phyloP scores from a whole-genome alignment of 2,113 vertebrate genomes.

The Ptilorrhoa leucosticta region DNA sequence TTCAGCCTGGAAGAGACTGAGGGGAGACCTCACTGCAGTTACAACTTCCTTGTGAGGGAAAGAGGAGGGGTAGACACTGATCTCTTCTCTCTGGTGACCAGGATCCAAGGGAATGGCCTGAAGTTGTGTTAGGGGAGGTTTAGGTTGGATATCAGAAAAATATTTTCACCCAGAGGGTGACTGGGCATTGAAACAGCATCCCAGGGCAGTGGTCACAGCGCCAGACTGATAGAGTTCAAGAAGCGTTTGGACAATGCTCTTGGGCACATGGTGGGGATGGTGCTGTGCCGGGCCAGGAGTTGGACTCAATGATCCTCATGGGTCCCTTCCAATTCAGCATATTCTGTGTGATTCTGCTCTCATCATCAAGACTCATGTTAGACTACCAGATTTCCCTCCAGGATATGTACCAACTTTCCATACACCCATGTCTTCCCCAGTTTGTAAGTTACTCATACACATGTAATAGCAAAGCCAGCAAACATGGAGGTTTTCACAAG shows the following conservation, averaged over 20 bases:
- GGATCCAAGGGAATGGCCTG: background rate
- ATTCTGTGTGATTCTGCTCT: background rate
- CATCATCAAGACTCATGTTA: background rate
- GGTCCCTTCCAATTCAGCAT: background rate
- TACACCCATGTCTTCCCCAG: background rate
- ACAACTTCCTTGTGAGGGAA: background rate
- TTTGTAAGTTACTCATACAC: background rate
- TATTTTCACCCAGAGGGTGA: accelerated
- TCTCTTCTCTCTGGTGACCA: background rate
- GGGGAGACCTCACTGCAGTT: background rate
- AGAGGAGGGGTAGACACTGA: background rate
- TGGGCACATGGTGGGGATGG: background rate
- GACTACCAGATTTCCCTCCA: background rate
- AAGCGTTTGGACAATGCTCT: background rate
- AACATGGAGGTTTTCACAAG: background rate
- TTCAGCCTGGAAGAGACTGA: background rate
- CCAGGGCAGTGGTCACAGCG: background rate
- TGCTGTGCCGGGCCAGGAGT: background rate
- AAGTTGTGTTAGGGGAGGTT: background rate
- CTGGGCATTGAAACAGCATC: background rate
- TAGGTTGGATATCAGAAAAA: background rate
- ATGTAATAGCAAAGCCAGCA: background rate
- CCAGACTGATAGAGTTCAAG: background rate
- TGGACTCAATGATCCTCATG: background rate
- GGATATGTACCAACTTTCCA: background rate